Evolutionary conservation across 2,888 invertebrate species (phyloP), one percentile per base, ranked within the genome.

Genomic region (Xanthorhoe designata): DNA sequence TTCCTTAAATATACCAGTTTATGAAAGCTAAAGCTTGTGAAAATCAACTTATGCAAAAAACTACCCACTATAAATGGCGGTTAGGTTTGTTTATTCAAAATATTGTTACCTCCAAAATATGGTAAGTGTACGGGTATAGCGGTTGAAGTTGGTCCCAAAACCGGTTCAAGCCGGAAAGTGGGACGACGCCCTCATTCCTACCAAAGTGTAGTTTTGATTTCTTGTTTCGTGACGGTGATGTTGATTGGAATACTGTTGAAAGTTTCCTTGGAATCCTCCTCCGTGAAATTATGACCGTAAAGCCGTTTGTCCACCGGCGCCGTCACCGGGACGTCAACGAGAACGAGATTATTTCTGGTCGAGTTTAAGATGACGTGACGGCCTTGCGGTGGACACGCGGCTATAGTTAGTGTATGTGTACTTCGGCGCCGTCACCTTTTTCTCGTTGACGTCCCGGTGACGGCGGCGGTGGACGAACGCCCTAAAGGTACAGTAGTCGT

Each of bases 181-280:
- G 91, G 88, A 82, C 90, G 81, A 82, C 88, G 91, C 85, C 89
- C 92, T 78, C 90, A 86, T 90, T 87, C 86, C 82, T 81, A 82
- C 72, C 79, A 71, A 80, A 83, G 81, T 78, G 80, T 80, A 81
- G 80, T 79, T 85, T 85, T 87, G 85, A 86, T 87, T 87, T 87
- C 89, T 88, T 86, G 85, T 70, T 70, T 75, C 73, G 71, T 75
- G 75, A 69, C 75, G 29, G 24, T 74, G 76, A 81, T 76, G 72
- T 68, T 76, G 75, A 79, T 82, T 80, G 77, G 77, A 77, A 80
- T 82, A 82, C 82, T 78, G 81, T 83, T 47, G 17, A 5, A 13
- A 47, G 17, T 15, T 17, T 15, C 15, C 17, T 17, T 15, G 3
- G 17, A 47, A 17, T 15, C 5, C 15, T 17, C 17, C 13, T 8